phyloP scores from a whole-genome alignment of 2,888 invertebrate species.

The Ormyrus pomaceus region DNA sequence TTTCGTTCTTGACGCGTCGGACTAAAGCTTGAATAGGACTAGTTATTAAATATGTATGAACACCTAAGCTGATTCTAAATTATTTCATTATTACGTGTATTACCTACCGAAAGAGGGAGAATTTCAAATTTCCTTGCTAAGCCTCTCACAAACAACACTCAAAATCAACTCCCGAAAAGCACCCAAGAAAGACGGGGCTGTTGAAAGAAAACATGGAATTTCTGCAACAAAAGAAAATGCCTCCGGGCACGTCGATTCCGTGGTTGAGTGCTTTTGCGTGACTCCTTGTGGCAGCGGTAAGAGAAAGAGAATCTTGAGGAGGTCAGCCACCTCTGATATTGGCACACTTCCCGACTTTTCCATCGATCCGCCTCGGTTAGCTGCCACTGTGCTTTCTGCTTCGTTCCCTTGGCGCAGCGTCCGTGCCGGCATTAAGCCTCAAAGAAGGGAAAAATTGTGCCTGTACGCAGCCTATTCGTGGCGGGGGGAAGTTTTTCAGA shows the following conservation, averaged over 20 bases:
- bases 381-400: no score
- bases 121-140: no score
- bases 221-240: not conserved
- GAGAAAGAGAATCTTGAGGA: not conserved
- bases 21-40: not conserved
- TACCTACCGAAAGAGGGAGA: no score
- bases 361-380: constrained; percentile 38
- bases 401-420: no score
- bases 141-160: no score
- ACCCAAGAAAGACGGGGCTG: no score
- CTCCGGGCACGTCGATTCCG: not conserved
- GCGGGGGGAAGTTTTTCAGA: no score
- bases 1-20: not conserved
- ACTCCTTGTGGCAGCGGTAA: constrained; percentile 7
- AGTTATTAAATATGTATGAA: not conserved
- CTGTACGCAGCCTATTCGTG: no score
- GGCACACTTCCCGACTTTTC: constrained; percentile 59
- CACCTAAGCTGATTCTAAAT: not conserved
- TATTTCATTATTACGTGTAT: no score
- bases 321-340: constrained; percentile 59
- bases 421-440: no score
- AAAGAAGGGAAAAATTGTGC: no score
- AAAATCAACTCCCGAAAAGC: no score
- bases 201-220: not conserved
- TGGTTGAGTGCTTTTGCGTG: constrained; percentile 48